phyloP scores from a whole-genome alignment of 1,140 invertebrate genomes.

The Drosophila littoralis region DNA sequence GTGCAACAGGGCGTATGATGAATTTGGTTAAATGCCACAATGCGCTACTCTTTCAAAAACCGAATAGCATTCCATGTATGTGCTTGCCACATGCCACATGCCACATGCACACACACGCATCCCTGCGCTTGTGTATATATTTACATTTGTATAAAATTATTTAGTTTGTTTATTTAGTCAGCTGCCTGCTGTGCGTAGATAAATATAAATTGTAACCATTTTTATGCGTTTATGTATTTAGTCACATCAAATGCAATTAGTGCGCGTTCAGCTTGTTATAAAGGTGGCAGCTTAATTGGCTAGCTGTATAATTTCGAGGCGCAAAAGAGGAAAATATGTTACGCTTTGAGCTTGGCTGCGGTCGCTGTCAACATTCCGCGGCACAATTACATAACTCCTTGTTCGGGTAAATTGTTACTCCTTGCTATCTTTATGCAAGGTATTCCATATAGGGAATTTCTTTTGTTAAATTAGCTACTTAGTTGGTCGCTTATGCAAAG shows the following conservation, averaged over 20 bases:
- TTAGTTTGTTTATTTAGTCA: constrained; percentile 38
- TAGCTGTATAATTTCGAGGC: constrained; percentile 2
- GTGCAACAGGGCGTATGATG: constrained; percentile 60
- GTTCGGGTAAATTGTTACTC: no score
- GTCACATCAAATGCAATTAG: constrained; percentile 56
- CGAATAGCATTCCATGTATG: constrained; percentile 31
- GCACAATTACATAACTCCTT: neutral
- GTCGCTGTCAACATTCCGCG: neutral
- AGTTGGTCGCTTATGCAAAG: no score
- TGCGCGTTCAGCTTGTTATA: constrained; percentile 7
- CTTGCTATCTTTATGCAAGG: no score
- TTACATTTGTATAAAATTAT: constrained; percentile 2
- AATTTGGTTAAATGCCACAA: constrained; percentile 60
- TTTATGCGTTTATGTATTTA: constrained; percentile 39
- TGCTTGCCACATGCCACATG: neutral
- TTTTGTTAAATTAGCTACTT: no score
- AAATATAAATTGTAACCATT: constrained; percentile 50
- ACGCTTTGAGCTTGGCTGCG: no score
- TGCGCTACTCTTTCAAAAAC: constrained; percentile 35
- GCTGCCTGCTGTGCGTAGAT: constrained; percentile 43
- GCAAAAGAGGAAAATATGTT: neutral
- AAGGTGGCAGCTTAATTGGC: constrained; percentile 37
- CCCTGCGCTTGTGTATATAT: constrained; percentile 3
- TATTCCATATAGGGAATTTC: no score
- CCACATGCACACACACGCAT: no score